Base-by-base conservation (phyloP, 1,140 invertebrate genomes). In the Brachionus calyciflorus region DNA sequence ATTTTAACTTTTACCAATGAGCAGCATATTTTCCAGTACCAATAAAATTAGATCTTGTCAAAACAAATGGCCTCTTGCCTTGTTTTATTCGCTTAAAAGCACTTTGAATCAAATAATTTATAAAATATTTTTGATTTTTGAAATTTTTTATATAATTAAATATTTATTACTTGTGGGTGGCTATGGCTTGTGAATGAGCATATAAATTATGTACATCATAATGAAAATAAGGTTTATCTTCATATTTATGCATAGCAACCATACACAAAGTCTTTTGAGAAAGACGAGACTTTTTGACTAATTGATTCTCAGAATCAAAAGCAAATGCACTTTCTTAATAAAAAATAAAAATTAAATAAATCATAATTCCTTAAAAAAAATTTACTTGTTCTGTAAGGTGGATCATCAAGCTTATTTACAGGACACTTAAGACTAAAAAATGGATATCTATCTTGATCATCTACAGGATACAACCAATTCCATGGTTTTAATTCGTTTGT, bases 1-100 rank as follows among this genome's bases (percentile, higher is more conserved):
- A n/a, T n/a, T n/a, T n/a, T n/a, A n/a, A n/a, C n/a, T n/a, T 19
- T 26, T 73, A 91, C 94, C 94, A 97, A 85, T 95, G 92, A 10
- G 91, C 92, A 12, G 90, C 89, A 84, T 89, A 93, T 76, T 87
- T 86, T 21, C 93, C 93, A 77, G 89, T 88, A 6, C 92, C 91
- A 46, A 90, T 85, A 85, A 90, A 95, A 0, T 91, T 90, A 0
- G 92, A 91, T 60, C 94, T 87, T 0, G 91, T 91, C 69, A 96
- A 91, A 37, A 94, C 88, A 81, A 95, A 90, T 12, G 91, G 90
- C 76, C 93, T 60, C 65, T 85, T 81, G 3, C 78, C 76, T 6
- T 77, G 79, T 9, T 80, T 81, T 0, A 83, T 87, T 80, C 69
- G 51, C 53, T 79, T 78, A 4, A 80, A 70, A 14, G 79, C 82